Evolutionary conservation across 2,888 invertebrate species (phyloP).

Genomic region (Melanotus villosus): DNA sequence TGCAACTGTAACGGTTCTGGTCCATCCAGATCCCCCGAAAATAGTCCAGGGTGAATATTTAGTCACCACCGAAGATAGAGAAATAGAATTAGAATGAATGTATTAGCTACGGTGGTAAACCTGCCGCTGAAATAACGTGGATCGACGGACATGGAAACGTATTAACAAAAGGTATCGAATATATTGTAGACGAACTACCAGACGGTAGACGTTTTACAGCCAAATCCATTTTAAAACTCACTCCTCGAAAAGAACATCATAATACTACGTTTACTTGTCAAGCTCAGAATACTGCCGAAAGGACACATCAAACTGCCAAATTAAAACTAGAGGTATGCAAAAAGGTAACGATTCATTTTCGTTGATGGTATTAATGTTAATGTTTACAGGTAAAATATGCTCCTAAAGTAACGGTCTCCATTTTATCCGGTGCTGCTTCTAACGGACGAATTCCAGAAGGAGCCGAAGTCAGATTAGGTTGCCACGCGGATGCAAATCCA

Average conservation of each 20-base stretch:
- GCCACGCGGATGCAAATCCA: constrained; percentile 95
- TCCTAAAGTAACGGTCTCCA: constrained; percentile 86
- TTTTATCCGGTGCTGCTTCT: constrained; percentile 72
- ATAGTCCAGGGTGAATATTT: constrained; percentile 89
- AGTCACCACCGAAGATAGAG: constrained; percentile 90
- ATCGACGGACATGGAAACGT: constrained; percentile 89
- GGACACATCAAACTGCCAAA: constrained; percentile 85
- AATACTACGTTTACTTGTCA: constrained; percentile 93
- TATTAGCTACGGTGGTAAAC: constrained; percentile 92
- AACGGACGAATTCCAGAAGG: constrained; percentile 84
- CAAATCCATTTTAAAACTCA: constrained; percentile 85
- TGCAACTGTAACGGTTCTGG: constrained; percentile 88
- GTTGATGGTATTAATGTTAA: constrained; percentile 42
- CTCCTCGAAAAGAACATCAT: constrained; percentile 90
- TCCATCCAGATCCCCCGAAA: constrained; percentile 92
- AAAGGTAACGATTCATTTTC: no score
- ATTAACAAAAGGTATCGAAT: constrained; percentile 84
- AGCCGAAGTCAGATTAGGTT: constrained; percentile 85
- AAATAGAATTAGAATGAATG: constrained; percentile 94
- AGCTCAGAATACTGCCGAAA: constrained; percentile 92
- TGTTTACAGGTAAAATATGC: constrained; percentile 88
- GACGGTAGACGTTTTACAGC: constrained; percentile 90
- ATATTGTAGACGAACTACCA: constrained; percentile 81
- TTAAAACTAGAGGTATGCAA: constrained; percentile 82
- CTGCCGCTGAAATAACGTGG: constrained; percentile 96